Percentiles rank a stretch among this genome's conserved stretches.
These are phyloP conservation scores for Plestiodon gilberti DNA, from an alignment of 2,113 vertebrate genomes.

Conservation along the genomic window DNA sequence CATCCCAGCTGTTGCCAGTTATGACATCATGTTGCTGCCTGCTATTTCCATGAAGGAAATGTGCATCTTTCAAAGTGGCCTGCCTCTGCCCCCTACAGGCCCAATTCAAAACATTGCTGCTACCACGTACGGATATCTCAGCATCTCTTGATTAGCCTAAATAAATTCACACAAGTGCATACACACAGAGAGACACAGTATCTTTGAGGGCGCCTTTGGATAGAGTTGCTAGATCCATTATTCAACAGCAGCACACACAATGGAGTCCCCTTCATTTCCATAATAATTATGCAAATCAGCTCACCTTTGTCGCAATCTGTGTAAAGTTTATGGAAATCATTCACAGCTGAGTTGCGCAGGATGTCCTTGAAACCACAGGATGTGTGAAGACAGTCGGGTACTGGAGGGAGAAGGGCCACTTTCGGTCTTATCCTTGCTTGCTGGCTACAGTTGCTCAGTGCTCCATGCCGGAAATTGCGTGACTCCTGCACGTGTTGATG, in stretches of 20 bases:
- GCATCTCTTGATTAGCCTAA: conserved; percentile 10
- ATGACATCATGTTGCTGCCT: neutral
- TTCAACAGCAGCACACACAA: conserved; percentile 2
- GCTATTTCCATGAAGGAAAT: neutral
- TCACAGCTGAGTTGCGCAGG: neutral
- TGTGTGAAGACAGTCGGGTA: neutral
- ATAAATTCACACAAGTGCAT: neutral
- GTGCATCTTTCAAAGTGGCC: neutral
- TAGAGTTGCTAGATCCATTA: conserved; percentile 10
- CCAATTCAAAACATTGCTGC: neutral
- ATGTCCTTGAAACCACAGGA: conserved; percentile 7
- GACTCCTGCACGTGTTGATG: no score
- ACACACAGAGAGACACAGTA: neutral
- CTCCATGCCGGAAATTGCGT: neutral
- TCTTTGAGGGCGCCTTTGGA: neutral
- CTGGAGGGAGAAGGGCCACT: neutral
- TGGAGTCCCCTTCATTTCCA: conserved; percentile 1
- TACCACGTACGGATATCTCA: neutral
- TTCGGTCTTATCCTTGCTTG: neutral
- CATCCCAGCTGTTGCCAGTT: neutral
- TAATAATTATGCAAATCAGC: conserved; percentile 12
- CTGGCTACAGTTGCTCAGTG: neutral
- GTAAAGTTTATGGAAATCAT: conserved; percentile 10
- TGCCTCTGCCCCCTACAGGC: conserved; percentile 6
- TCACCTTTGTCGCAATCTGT: conserved; percentile 27